These are phyloP conservation scores for Hemichromis elongatus DNA, from an alignment of 2,113 vertebrate genomes.

Conservation along the genomic window DNA sequence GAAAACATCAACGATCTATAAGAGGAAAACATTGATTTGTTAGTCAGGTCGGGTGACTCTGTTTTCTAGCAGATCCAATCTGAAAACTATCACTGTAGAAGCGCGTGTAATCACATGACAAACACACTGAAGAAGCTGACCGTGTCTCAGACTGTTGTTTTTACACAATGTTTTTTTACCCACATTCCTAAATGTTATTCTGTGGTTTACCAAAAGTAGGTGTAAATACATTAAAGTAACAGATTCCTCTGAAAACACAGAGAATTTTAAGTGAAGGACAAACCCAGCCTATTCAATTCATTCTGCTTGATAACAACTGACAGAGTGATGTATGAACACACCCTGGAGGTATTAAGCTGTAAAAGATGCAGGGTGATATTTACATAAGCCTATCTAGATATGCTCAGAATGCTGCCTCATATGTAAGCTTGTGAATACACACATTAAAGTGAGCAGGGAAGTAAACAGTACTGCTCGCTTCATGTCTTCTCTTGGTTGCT, in stretches of 20 bases:
- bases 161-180: not conserved
- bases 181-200: constrained; percentile 18
- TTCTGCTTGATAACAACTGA: constrained; percentile 53
- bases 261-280: constrained; percentile 38
- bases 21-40: not conserved
- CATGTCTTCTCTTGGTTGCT: not conserved
- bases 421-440: not conserved
- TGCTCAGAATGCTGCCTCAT: constrained; percentile 5
- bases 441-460: not conserved
- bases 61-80: not conserved
- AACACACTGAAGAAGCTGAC: not conserved
- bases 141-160: not conserved
- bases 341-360: constrained; percentile 26
- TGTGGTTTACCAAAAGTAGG: constrained; percentile 18
- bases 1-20: not conserved
- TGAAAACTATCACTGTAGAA: not conserved
- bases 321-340: constrained; percentile 66
- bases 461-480: constrained; percentile 11
- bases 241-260: not conserved
- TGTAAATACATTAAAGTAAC: constrained; percentile 21
- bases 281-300: constrained; percentile 41
- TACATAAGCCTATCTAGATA: constrained; percentile 48
- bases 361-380: constrained; percentile 51
- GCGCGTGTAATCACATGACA: not conserved
- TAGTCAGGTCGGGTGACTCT: not conserved